Evolutionary conservation across 1,140 invertebrate species (phyloP).

Genomic region (Drosophila prosaltans): DNA sequence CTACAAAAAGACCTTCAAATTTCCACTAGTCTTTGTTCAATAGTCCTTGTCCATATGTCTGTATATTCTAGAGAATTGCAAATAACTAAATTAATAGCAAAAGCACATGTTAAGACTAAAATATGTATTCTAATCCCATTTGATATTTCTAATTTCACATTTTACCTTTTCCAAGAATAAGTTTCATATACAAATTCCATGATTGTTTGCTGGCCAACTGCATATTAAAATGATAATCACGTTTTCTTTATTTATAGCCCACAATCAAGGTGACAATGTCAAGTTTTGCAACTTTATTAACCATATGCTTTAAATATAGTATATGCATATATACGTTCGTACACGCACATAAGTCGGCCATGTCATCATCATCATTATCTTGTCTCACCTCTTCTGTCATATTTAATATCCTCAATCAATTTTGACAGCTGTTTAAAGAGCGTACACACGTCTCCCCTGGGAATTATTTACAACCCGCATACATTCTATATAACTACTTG

Average conservation of each 20-base stretch:
- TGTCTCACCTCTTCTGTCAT: constrained; percentile 27
- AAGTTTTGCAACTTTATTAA: constrained; percentile 71
- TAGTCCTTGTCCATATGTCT: too few species aligned
- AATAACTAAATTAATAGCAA: too few species aligned
- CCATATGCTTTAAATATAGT: constrained; percentile 42
- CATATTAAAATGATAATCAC: constrained; percentile 64
- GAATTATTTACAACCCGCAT: constrained; percentile 1
- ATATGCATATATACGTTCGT: neutral
- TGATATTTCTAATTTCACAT: too few species aligned
- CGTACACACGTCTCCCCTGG: constrained; percentile 18
- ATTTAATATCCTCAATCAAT: constrained; percentile 36
- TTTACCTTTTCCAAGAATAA: neutral
- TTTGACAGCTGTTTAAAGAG: constrained; percentile 78
- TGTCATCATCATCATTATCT: constrained; percentile 10
- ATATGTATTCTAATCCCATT: too few species aligned
- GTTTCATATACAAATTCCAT: neutral
- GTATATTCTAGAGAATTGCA: too few species aligned
- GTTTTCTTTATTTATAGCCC: constrained; percentile 29
- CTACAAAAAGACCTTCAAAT: too few species aligned
- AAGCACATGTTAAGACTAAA: too few species aligned
- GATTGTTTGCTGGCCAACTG: neutral
- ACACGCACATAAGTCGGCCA: neutral
- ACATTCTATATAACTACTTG: constrained; percentile 9
- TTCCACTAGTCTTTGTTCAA: too few species aligned
- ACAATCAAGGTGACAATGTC: constrained; percentile 64